Conservation (phyloP, 2,797 vertebrate species). For the Acanthopagrus latus region DNA sequence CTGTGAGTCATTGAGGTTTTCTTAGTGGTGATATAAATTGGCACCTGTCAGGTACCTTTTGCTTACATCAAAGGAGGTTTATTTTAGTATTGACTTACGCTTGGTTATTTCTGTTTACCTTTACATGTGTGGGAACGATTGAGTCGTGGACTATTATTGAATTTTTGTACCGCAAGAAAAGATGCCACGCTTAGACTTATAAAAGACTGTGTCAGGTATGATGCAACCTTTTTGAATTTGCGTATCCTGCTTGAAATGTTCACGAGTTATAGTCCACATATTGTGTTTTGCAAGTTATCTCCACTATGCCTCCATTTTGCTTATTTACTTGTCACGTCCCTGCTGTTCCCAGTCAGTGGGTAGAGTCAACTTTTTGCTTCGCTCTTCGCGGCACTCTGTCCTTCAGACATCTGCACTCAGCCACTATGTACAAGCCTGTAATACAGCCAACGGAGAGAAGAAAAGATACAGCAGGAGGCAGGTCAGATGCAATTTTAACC, state of each 20-base stretch:
- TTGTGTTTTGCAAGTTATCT: constrained; percentile 3
- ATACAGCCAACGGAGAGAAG: constrained; percentile 61
- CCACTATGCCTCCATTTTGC: neutral
- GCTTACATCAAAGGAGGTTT: neutral
- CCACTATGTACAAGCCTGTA: constrained; percentile 55
- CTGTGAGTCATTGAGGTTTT: constrained; percentile 3
- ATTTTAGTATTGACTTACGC: neutral
- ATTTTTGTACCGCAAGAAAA: neutral
- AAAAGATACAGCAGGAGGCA: constrained; percentile 76
- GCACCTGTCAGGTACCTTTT: neutral
- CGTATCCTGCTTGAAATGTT: neutral
- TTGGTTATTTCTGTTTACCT: neutral
- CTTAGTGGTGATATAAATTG: neutral
- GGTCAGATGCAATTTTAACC: constrained; percentile 81
- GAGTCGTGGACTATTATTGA: neutral
- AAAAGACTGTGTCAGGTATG: neutral
- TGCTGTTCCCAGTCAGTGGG: constrained; percentile 26
- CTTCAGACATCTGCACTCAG: constrained; percentile 53
- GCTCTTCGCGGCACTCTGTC: constrained; percentile 37
- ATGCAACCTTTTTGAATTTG: neutral
- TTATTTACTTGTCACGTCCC: constrained; percentile 28
- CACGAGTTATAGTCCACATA: neutral
- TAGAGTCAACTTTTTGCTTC: constrained; percentile 46
- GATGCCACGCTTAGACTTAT: neutral
- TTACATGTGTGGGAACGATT: neutral